phyloP scores from a whole-genome alignment of 2,888 invertebrate species.

The Fragum whitleyi region DNA sequence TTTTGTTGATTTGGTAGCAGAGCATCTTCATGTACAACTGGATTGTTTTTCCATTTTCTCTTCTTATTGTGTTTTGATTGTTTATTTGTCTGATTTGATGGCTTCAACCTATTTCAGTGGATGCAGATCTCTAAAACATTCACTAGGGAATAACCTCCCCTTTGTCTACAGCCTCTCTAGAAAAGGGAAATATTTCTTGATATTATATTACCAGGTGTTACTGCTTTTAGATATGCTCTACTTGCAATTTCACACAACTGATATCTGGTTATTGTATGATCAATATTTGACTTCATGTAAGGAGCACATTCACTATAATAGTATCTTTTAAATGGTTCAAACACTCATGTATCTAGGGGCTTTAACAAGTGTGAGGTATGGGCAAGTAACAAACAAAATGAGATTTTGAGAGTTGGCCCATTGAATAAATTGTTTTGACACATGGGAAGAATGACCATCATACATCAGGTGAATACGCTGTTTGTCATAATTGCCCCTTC shows the following conservation, averaged over 20 bases:
- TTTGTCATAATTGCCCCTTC: not conserved
- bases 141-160: conserved; percentile 7
- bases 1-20: not conserved
- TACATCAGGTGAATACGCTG: conserved; percentile 26
- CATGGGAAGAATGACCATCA: conserved; percentile 43
- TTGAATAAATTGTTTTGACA: conserved; percentile 13
- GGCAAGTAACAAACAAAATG: conserved; percentile 37
- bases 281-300: conserved; percentile 29
- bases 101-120: conserved; percentile 2
- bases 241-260: conserved; percentile 32
- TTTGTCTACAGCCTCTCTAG: not conserved
- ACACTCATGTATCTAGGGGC: conserved; percentile 34
- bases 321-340: conserved; percentile 41
- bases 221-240: conserved; percentile 31
- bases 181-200: conserved; percentile 34
- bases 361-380: conserved; percentile 43
- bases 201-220: conserved; percentile 28
- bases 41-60: not conserved
- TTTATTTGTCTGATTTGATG: conserved; percentile 1
- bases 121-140: conserved; percentile 18
- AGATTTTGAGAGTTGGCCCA: conserved; percentile 29
- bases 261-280: conserved; percentile 26
- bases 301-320: conserved; percentile 36
- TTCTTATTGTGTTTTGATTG: not conserved
- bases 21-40: not conserved